These are phyloP conservation scores for Lethocerus indicus DNA, from an alignment of 1,140 invertebrate species.

Conservation along the genomic window DNA sequence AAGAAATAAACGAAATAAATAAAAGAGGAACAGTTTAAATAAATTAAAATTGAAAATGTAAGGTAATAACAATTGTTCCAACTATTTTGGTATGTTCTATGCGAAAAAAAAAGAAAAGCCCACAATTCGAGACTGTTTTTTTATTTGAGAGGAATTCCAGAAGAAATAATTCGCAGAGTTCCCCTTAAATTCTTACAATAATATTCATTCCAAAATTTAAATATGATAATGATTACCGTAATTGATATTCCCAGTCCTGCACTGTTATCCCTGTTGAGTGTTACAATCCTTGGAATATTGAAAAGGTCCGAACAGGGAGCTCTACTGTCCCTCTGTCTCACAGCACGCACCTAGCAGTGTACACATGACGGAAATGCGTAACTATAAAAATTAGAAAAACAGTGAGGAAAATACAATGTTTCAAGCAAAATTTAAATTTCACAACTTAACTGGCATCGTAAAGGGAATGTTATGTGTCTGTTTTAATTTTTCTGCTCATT, in stretches of 20 bases:
- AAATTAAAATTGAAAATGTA: background rate
- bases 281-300: constrained; percentile 27
- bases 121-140: too few species aligned
- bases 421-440: background rate
- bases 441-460: too few species aligned
- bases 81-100: too few species aligned
- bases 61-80: background rate
- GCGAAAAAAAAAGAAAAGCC: too few species aligned
- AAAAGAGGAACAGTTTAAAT: background rate
- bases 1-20: background rate
- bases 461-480: too few species aligned
- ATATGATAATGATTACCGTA: constrained; percentile 34
- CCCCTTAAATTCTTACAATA: background rate
- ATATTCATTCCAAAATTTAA: background rate
- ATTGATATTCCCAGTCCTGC: constrained; percentile 61
- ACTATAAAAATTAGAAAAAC: too few species aligned
- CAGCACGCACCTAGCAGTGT: constrained; percentile 12
- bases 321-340: constrained; percentile 14
- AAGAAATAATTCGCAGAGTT: background rate
- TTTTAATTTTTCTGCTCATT: too few species aligned
- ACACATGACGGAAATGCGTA: too few species aligned
- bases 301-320: constrained; percentile 5
- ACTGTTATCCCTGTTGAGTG: constrained; percentile 46
- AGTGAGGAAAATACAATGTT: too few species aligned
- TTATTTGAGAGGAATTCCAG: too few species aligned